Evolutionary conservation across 2,888 invertebrate genomes (phyloP).

Genomic region (Harpalus rufipes): DNA sequence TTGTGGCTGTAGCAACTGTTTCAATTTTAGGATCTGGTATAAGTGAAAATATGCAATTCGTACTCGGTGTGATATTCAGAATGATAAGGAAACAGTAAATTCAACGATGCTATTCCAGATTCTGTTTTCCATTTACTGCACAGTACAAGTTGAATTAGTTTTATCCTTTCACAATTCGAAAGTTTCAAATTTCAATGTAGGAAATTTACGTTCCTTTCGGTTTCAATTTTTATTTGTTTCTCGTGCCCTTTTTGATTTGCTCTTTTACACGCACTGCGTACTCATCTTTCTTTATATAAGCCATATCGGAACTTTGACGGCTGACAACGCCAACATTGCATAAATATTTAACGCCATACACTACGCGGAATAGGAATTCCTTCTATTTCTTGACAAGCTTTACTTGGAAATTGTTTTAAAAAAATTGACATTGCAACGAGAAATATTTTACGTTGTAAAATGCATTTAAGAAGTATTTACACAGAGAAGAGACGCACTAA

Average conservation of each 20-base stretch:
- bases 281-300: slow-evolving; percentile 33
- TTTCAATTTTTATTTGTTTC: slow-evolving; percentile 48
- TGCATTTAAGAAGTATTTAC: too few species aligned
- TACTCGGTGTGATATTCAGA: slow-evolving; percentile 25
- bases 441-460: too few species aligned
- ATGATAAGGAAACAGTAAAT: slow-evolving; percentile 50
- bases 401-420: not conserved
- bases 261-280: slow-evolving; percentile 20
- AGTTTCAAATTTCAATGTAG: slow-evolving; percentile 42
- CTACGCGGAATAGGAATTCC: not conserved
- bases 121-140: slow-evolving; percentile 50
- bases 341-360: slow-evolving; percentile 30
- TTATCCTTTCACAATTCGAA: slow-evolving; percentile 47
- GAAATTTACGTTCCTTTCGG: slow-evolving; percentile 11
- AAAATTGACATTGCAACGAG: not conserved
- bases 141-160: slow-evolving; percentile 41
- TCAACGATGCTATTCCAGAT: slow-evolving; percentile 47
- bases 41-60: slow-evolving; percentile 37
- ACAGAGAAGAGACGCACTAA: too few species aligned
- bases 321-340: slow-evolving; percentile 40
- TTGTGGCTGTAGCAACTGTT: slow-evolving; percentile 8
- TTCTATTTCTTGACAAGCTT: not conserved
- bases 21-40: slow-evolving; percentile 37
- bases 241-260: slow-evolving; percentile 24
- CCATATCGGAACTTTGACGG: slow-evolving; percentile 30